Conservation (phyloP, 2,113 vertebrate species). For the Halcyon senegalensis region DNA sequence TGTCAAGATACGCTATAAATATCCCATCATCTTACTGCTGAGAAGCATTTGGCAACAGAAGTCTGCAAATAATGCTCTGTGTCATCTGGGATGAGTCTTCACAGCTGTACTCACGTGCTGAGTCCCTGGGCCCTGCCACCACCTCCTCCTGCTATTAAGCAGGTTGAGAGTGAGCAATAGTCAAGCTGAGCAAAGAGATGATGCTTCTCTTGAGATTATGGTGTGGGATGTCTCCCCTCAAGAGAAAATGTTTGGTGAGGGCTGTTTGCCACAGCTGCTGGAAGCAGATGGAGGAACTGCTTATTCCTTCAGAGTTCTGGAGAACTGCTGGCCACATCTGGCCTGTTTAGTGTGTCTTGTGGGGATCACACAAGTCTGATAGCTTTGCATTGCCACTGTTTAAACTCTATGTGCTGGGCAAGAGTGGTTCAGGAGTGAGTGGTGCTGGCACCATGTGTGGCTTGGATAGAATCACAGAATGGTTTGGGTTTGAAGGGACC, state of each 20-base stretch:
- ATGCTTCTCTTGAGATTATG: background rate
- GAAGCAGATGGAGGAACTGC: background rate
- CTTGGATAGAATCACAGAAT: background rate
- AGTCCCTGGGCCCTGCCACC: background rate
- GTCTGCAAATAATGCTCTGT: background rate
- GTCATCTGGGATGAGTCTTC: slow-evolving; percentile 5
- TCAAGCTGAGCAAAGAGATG: background rate
- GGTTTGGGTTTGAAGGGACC: background rate
- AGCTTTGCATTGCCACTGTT: background rate
- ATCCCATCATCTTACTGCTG: background rate
- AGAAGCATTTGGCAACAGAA: background rate
- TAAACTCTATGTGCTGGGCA: background rate
- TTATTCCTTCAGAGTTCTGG: background rate
- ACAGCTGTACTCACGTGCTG: background rate
- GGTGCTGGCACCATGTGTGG: background rate
- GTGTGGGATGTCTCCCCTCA: background rate
- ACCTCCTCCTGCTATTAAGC: background rate
- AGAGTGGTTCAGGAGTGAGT: background rate
- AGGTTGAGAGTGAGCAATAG: background rate
- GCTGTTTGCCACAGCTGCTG: background rate
- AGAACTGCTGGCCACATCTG: background rate
- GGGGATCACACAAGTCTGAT: background rate
- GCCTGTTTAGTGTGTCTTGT: background rate
- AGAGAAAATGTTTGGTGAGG: background rate
- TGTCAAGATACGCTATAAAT: slow-evolving; percentile 54